Evolutionary conservation across 1,140 invertebrate species (phyloP), one percentile per base, ranked within the genome.

Genomic region (Kradibia gibbosae): DNA sequence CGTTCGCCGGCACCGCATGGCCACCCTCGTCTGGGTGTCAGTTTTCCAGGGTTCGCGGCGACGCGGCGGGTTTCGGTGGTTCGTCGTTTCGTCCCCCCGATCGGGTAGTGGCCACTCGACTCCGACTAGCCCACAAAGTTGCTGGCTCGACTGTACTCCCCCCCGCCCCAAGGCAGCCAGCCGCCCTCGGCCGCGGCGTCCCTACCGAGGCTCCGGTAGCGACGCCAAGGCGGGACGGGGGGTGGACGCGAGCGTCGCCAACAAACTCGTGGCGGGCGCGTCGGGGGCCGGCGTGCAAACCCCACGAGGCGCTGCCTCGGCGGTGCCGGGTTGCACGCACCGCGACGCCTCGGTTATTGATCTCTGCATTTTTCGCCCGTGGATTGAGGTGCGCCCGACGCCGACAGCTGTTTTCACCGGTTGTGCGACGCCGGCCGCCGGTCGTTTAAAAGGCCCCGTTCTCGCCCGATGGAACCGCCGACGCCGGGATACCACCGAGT

Each of bases 341-440:
- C 4, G 73, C n/a, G 31, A 2, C 25, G 31, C 20, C 39, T 71
- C 31, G 48, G 31, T 48, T 81, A 81, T 81, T 81, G 80, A 81
- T 81, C 80, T 76, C 28, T n/a, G 50, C 48, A 34, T 57, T 81
- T 70, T 81, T 81, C 73, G 80, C 50, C 36, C 22, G 45, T 50
- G 34, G 31, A 28, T n/a, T 11, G 55, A 0, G 3, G 15, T 22
- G 42, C 42, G 77, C 25, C 4, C 50, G 0, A 8, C 0, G 10
- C 13, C 62, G 39, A 71, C 80, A 81, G 73, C 80, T 81, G 73
- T 71, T 81, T 80, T 81, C 22, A 13, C 15, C 50, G 50, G 15
- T 20, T 22, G 5, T 10, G 31, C 3, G 25, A 42, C 0, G 34
- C n/a, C 2, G 17, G 17, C 53, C 20, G 31, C 39, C 22, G 78